Percentiles rank a stretch among this genome's conserved stretches.
Conservation (phyloP, 2,797 vertebrate species). For the Lagocephalus sceleratus region DNA sequence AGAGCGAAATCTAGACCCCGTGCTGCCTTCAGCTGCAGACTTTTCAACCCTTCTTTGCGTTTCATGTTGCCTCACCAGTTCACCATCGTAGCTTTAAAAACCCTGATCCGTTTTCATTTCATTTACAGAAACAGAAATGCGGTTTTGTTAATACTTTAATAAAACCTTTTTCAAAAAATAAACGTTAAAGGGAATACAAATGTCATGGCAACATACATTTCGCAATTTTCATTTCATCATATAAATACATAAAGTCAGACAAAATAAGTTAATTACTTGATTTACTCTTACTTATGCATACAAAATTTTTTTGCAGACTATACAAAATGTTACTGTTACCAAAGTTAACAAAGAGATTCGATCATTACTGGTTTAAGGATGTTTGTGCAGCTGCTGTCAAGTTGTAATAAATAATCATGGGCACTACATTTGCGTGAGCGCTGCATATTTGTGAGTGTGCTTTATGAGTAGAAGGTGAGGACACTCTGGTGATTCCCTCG, state of each 20-base stretch:
- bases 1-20: too few species aligned
- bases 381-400: not conserved
- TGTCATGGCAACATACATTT: slow-evolving; percentile 5
- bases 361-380: not conserved
- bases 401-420: slow-evolving; percentile 4
- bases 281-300: slow-evolving; percentile 14
- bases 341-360: too few species aligned
- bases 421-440: not conserved
- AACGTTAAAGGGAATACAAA: slow-evolving; percentile 24
- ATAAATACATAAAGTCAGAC: slow-evolving; percentile 14
- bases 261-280: slow-evolving; percentile 9
- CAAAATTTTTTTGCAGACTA: not conserved
- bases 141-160: slow-evolving; percentile 56
- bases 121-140: not conserved
- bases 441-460: slow-evolving; percentile 1
- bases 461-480: slow-evolving; percentile 96
- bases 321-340: too few species aligned
- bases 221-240: slow-evolving; percentile 6
- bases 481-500: slow-evolving; percentile 98
- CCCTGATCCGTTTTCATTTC: not conserved
- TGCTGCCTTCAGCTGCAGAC: not conserved
- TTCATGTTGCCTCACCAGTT: not conserved
- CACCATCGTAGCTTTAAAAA: not conserved
- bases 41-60: not conserved
- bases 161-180: slow-evolving; percentile 49